Conservation (phyloP, 2,888 invertebrate genomes). For the Lagria hirta region DNA sequence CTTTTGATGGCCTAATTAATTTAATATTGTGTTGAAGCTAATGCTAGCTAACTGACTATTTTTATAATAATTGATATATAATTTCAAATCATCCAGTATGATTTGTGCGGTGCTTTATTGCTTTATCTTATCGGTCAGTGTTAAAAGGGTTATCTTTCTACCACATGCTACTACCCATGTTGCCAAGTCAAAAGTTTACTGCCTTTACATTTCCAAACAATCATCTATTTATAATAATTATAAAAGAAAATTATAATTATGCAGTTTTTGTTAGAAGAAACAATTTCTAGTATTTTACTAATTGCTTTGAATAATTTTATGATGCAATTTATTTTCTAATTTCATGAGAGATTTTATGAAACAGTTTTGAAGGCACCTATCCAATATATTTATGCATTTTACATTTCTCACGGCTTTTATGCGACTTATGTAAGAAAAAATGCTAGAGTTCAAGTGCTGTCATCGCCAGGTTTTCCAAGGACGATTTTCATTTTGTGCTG, state of each 20-base stretch:
- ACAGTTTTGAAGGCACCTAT: no score
- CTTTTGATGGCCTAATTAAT: no score
- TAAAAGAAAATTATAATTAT: no score
- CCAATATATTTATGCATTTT: conserved; percentile 16
- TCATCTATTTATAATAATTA: no score
- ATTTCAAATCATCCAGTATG: no score
- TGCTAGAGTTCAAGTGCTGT: conserved; percentile 14
- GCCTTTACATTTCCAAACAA: no score
- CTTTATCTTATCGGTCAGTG: conserved; percentile 43
- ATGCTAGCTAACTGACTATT: no score
- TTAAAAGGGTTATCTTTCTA: conserved; percentile 47
- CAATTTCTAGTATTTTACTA: no score
- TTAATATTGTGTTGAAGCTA: no score
- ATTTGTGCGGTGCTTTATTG: conserved; percentile 20
- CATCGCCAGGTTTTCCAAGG: conserved; percentile 12
- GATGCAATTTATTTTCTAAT: conserved; percentile 28
- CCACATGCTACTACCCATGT: conserved; percentile 45
- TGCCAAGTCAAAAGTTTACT: conserved; percentile 46
- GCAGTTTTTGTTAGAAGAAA: no score
- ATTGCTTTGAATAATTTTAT: conserved; percentile 12
- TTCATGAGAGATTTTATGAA: conserved; percentile 15
- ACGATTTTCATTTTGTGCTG: conserved; percentile 14
- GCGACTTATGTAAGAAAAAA: conserved; percentile 18
- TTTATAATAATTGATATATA: no score
- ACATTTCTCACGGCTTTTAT: conserved; percentile 4